Percentiles rank a stretch among this genome's conserved stretches.
Evolutionary conservation across 2,797 vertebrate genomes (phyloP).

Genomic region (Neostethus bicornis): DNA sequence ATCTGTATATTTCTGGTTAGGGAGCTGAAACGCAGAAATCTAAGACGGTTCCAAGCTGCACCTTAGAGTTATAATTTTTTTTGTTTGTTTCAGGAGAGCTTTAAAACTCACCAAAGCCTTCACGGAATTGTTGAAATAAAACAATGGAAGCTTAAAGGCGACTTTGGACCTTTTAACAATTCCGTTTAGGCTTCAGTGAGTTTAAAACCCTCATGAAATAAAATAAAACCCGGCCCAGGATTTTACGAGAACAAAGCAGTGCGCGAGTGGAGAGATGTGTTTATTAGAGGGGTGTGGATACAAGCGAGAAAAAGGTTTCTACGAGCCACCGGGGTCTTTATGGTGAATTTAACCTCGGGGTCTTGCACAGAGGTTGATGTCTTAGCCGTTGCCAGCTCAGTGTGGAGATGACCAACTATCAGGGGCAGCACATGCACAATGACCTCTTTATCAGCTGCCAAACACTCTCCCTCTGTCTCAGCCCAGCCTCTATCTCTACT

Average conservation of each 20-base stretch:
- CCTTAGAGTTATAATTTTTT: no score
- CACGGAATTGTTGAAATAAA: no score
- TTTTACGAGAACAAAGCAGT: slow-evolving; percentile 50
- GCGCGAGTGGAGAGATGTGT: slow-evolving; percentile 53
- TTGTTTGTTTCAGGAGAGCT: no score
- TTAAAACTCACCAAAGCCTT: no score
- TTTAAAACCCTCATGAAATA: slow-evolving; percentile 59
- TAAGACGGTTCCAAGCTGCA: slow-evolving; percentile 22
- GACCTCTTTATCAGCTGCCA: slow-evolving; percentile 73
- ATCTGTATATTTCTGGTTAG: slow-evolving; percentile 19
- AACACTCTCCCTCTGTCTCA: slow-evolving; percentile 69
- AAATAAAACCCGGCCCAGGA: slow-evolving; percentile 52
- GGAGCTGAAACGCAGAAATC: slow-evolving; percentile 36
- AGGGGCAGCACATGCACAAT: slow-evolving; percentile 66
- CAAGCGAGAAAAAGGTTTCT: slow-evolving; percentile 46
- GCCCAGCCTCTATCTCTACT: slow-evolving; percentile 59
- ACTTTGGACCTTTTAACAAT: slow-evolving; percentile 48
- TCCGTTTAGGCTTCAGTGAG: slow-evolving; percentile 50
- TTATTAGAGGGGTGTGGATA: slow-evolving; percentile 69
- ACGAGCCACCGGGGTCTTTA: slow-evolving; percentile 68
- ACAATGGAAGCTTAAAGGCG: slow-evolving; percentile 35
- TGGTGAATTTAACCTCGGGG: slow-evolving; percentile 63
- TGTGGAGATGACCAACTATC: slow-evolving; percentile 69
- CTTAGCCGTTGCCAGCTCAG: slow-evolving; percentile 49
- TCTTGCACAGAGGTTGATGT: slow-evolving; percentile 52